Base-by-base conservation (phyloP, 1,140 invertebrate species). In the Mercenaria mercenaria region DNA sequence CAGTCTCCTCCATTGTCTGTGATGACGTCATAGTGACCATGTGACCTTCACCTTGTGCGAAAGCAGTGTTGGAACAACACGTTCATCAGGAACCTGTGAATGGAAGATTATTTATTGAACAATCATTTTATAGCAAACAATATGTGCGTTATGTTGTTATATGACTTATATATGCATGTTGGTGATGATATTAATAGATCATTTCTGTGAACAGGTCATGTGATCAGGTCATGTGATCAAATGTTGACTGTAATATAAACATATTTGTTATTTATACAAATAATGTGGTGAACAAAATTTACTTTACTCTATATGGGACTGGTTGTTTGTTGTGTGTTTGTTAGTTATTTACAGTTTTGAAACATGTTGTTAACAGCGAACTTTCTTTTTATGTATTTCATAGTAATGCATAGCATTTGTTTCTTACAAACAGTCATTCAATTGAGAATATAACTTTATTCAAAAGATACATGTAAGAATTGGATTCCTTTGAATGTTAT, bases 11-110 rank as follows among this genome's bases (percentile, higher is more conserved):
- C 76, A 11, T 34, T 79, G 76, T 79, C 76, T 56, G 76, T 79
- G 76, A 79, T 79, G 76, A 79, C 76, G 50, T 79, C 76, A 56
- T 79, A 79, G 76, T 79, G 23, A 79, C 67, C 67, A 72, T 15
- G n/a, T 41, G 67, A 39, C 37, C 34, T 37, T 72, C 34, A 72
- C 32, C 67, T 39, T n/a, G 34, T 72, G 2, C 67, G 39, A 1
- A 37, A 32, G 61, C 61, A 29, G 61, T 67, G 61, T 32, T 32
- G 20, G 61, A 67, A 67, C 11, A 6, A 67, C n/a, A n/a, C 29
- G 15, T 10, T 32, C 61, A 23, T 23, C 67, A 37, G 67, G 67
- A 32, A 26, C 67, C 67, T 72, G 67, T 72, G 18, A 39, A 41
- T 39, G n/a, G 67, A 72, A 72, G 26, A 23, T 39, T 39, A 72